phyloP scores from a whole-genome alignment of 2,113 vertebrate species.

The Alethe castanea region DNA sequence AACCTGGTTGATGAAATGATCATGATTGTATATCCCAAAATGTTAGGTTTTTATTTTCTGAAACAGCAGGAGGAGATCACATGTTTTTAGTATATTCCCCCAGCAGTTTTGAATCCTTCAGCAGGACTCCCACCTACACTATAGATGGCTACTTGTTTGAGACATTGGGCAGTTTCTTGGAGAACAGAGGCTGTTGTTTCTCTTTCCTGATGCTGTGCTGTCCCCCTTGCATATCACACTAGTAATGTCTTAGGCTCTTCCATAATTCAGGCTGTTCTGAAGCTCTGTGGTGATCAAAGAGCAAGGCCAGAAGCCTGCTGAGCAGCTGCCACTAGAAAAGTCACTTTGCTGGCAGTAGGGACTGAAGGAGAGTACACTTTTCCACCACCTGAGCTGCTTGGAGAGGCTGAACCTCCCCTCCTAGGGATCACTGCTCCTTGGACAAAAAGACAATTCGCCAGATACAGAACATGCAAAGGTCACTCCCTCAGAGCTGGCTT shows the following conservation, averaged over 20 bases:
- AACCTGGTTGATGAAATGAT: neutral
- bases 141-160: rapidly evolving
- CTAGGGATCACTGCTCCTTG: neutral
- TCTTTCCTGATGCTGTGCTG: neutral
- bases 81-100: neutral
- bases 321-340: neutral
- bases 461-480: conserved; percentile 21
- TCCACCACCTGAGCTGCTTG: neutral
- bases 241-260: neutral
- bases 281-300: neutral
- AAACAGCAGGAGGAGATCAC: neutral
- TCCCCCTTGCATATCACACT: neutral
- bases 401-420: neutral
- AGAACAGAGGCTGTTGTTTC: neutral
- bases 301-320: neutral
- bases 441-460: conserved; percentile 1
- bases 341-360: neutral
- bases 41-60: neutral
- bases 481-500: neutral
- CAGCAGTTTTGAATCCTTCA: neutral
- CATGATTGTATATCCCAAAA: neutral
- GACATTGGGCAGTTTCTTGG: neutral
- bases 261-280: neutral
- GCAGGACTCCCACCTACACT: neutral
- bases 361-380: neutral